Base-by-base conservation (phyloP, 2,113 vertebrate genomes). In the Vanacampus margaritifer region DNA sequence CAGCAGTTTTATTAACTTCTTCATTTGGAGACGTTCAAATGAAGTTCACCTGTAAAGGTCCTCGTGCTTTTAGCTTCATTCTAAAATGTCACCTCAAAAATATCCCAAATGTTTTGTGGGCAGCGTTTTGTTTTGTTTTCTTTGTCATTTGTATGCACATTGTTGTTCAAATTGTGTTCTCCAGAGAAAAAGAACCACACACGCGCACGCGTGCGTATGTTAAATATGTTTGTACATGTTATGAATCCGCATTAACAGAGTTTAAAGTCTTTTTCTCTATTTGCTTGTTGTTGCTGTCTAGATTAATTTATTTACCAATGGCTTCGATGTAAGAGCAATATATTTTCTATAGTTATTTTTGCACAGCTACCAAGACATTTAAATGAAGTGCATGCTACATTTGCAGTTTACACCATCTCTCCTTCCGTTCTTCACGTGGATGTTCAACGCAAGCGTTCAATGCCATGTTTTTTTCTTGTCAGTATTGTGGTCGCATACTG, bases 291-390 rank as follows among this genome's bases (percentile, higher is more conserved):
- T 90, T 92, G 86, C 91, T 73, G 93, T 93, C 93, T 94, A 96
- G 87, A 88, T 90, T 93, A 92, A 93, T 98, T 98, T 98, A 98
- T 98, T 95, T 91, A 90, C 89, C 88, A 78, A 78, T 90, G 88
- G 90, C 92, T 93, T 91, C 90, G 92, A 94, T 96, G 93, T 95
- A 91, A 90, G 93, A 92, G 91, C 90, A 91, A 92, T 93, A 96
- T 93, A 92, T 94, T 93, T 92, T 93, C 91, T 92, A 93, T 93
- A 96, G 94, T 94, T 96, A 94, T 96, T 93, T 93, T 96, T 97
- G 96, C 95, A 98, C 95, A 97, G 94, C 91, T 91, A 90, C 80
- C 85, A 89, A 89, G 80, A 86, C 87, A 85, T 91, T 91, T 91
- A 89, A 60, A 85, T 79, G 83, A 86, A 85, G 80, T 80, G 90